These are phyloP conservation scores for Anguilla rostrata DNA, from an alignment of 2,113 vertebrate genomes.

Conservation along the genomic window DNA sequence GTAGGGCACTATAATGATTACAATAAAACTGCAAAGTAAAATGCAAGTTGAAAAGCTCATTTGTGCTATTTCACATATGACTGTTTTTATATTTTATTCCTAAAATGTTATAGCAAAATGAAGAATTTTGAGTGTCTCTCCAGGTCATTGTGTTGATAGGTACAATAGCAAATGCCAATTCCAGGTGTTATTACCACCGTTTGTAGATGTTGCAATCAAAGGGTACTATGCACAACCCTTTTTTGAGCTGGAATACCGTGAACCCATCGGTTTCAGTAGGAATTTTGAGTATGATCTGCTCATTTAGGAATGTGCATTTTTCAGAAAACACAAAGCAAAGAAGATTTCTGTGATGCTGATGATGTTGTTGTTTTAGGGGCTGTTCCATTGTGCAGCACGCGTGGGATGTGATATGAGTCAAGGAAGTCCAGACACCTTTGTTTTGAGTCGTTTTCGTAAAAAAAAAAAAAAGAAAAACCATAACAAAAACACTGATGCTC, in stretches of 20 bases:
- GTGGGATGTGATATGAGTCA: slow-evolving; percentile 26
- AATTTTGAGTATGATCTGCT: background rate
- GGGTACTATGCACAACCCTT: background rate
- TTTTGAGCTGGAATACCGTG: background rate
- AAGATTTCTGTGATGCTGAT: background rate
- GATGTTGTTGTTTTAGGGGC: background rate
- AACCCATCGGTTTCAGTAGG: background rate
- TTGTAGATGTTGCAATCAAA: slow-evolving; percentile 3
- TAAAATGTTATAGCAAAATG: slow-evolving; percentile 12
- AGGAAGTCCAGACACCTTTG: background rate
- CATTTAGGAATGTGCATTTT: slow-evolving; percentile 6
- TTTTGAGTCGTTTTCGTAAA: background rate
- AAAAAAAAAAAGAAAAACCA: background rate
- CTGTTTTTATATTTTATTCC: background rate
- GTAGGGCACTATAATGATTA: slow-evolving; percentile 4
- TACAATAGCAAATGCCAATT: slow-evolving; percentile 1
- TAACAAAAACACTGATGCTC: background rate
- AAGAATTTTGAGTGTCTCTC: slow-evolving; percentile 7
- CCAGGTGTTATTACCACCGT: slow-evolving; percentile 4
- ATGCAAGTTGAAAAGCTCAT: background rate
- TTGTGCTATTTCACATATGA: background rate
- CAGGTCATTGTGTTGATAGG: background rate
- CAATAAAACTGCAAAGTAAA: slow-evolving; percentile 5
- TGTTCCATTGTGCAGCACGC: background rate
- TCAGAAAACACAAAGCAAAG: background rate